phyloP scores from a whole-genome alignment of 2,113 vertebrate species.

The Notothenia coriiceps region DNA sequence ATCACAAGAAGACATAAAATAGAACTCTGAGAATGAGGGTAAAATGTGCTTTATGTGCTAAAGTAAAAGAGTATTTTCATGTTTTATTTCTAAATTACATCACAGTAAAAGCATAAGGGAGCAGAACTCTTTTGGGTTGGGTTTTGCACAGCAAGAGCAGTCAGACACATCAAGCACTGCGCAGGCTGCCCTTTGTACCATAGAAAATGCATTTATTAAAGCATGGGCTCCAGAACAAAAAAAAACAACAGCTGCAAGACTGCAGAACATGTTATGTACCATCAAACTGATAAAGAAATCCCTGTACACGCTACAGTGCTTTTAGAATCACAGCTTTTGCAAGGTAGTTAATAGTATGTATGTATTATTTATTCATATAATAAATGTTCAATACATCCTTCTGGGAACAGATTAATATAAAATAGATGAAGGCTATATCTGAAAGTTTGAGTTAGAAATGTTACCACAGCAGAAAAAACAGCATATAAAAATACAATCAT shows the following conservation, averaged over 20 bases:
- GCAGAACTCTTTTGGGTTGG: conserved; percentile 35
- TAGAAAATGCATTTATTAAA: conserved; percentile 86
- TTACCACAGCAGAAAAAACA: conserved; percentile 62
- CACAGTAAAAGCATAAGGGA: conserved; percentile 8
- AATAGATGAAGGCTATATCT: conserved; percentile 42
- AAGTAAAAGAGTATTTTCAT: conserved; percentile 45
- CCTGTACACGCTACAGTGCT: conserved; percentile 79
- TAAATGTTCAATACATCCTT: conserved; percentile 66
- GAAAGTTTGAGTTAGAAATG: conserved; percentile 71
- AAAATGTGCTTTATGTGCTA: neutral
- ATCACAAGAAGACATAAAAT: neutral
- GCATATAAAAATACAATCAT: conserved; percentile 77
- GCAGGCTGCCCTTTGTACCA: conserved; percentile 60
- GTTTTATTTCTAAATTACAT: conserved; percentile 17
- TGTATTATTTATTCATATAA: conserved; percentile 61
- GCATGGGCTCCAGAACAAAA: conserved; percentile 78
- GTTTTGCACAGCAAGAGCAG: conserved; percentile 29
- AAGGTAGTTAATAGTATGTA: conserved; percentile 68
- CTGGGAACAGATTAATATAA: conserved; percentile 50
- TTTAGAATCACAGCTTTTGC: conserved; percentile 81
- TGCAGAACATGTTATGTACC: conserved; percentile 83
- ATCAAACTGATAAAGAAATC: conserved; percentile 84
- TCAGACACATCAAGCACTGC: conserved; percentile 66
- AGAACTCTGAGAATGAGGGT: neutral
- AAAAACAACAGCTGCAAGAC: conserved; percentile 76